These are phyloP conservation scores for Scaptomyza montana DNA, from an alignment of 1,140 invertebrate genomes.

Conservation along the genomic window DNA sequence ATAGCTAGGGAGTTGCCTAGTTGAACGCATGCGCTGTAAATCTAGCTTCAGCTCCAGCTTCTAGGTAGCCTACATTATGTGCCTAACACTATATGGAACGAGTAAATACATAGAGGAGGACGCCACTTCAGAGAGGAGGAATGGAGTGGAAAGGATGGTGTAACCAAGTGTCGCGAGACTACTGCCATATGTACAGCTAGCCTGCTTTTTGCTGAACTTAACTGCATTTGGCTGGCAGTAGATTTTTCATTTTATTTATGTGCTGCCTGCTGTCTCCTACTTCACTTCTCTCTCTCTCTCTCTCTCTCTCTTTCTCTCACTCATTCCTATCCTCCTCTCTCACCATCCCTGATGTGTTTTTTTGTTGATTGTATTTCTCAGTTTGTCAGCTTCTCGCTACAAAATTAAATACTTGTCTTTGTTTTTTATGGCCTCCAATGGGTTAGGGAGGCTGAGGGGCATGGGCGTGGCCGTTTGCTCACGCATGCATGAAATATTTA, in stretches of 20 bases:
- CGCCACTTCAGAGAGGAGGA: not conserved
- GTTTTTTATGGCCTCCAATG: slow-evolving; percentile 52
- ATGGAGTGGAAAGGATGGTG: not conserved
- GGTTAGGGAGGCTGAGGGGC: not conserved
- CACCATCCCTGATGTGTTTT: slow-evolving; percentile 11
- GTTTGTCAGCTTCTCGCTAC: slow-evolving; percentile 76
- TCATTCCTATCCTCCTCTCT: not conserved
- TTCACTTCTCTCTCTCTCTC: not conserved
- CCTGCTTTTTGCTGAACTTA: slow-evolving; percentile 38
- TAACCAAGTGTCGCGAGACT: slow-evolving; percentile 54
- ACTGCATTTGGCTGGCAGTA: slow-evolving; percentile 80
- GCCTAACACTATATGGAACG: slow-evolving; percentile 50
- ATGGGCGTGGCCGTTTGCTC: slow-evolving; percentile 55
- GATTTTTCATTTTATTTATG: slow-evolving; percentile 83
- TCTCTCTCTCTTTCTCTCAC: not conserved
- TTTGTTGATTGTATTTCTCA: slow-evolving; percentile 65
- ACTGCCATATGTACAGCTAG: slow-evolving; percentile 64
- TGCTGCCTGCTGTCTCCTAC: slow-evolving; percentile 44
- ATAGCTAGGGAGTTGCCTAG: slow-evolving; percentile 45
- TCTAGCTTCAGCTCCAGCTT: slow-evolving; percentile 13
- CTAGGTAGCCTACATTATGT: slow-evolving; percentile 77
- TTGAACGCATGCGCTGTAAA: slow-evolving; percentile 46
- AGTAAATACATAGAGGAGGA: slow-evolving; percentile 26
- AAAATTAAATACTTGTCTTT: slow-evolving; percentile 82
- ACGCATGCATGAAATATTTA: slow-evolving; percentile 16